A percentile compares a stretch with the other conserved stretches of the same genome.
Evolutionary conservation across 2,797 vertebrate genomes (phyloP).

Genomic region (Pitangus sulphuratus): DNA sequence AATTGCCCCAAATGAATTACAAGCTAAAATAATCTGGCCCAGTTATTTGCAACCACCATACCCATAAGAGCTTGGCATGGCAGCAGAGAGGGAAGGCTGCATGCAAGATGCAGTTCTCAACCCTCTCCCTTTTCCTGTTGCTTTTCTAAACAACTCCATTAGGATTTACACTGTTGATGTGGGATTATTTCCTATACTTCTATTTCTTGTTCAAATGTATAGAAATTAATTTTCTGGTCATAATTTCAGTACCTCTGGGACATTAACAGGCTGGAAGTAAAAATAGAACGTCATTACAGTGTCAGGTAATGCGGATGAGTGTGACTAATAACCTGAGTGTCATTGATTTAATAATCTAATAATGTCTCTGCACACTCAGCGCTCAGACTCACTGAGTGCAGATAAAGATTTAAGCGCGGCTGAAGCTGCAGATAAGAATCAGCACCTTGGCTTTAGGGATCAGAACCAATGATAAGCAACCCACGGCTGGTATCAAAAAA

Average conservation of each 20-base stretch:
- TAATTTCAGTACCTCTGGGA: slow-evolving; percentile 75
- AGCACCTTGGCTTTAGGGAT: slow-evolving; percentile 49
- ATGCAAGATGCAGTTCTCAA: background rate
- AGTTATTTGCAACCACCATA: background rate
- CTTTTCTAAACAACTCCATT: slow-evolving; percentile 36
- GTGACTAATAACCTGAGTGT: slow-evolving; percentile 79
- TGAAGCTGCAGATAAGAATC: slow-evolving; percentile 63
- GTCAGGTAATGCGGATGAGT: slow-evolving; percentile 74
- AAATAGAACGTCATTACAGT: slow-evolving; percentile 78
- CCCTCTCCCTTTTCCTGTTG: background rate
- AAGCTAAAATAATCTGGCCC: slow-evolving; percentile 9
- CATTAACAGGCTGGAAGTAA: slow-evolving; percentile 72
- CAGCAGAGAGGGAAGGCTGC: background rate
- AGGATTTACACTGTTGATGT: slow-evolving; percentile 23
- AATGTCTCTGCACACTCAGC: slow-evolving; percentile 70
- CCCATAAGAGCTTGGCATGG: background rate
- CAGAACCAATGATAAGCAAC: slow-evolving; percentile 47
- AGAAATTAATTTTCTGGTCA: slow-evolving; percentile 78
- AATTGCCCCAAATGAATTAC: background rate
- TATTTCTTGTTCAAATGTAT: slow-evolving; percentile 67
- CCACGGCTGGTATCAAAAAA: slow-evolving; percentile 19
- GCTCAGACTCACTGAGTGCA: slow-evolving; percentile 42
- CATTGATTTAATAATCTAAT: slow-evolving; percentile 78
- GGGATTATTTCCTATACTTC: slow-evolving; percentile 57
- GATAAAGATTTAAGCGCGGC: slow-evolving; percentile 62